These are phyloP conservation scores for Amphipoea lucens DNA, from an alignment of 2,888 invertebrate species.

Conservation along the genomic window DNA sequence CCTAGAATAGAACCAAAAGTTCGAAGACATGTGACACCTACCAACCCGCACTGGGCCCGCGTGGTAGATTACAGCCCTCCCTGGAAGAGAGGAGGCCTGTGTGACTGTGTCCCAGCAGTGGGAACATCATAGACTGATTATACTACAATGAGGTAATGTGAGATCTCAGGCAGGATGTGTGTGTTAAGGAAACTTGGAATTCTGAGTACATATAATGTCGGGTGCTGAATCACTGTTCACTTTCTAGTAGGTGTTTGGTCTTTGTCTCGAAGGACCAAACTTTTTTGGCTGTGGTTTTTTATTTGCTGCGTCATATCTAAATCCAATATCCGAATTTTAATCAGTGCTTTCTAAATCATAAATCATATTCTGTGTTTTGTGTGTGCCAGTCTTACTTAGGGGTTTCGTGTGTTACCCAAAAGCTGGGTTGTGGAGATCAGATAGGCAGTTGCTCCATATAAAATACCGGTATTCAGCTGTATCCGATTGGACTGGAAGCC, in stretches of 20 bases:
- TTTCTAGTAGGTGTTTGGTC: neutral
- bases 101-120: neutral
- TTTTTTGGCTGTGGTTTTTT: neutral
- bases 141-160: neutral
- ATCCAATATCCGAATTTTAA: neutral
- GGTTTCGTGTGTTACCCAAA: neutral
- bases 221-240: neutral
- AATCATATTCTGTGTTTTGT: no score
- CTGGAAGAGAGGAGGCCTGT: neutral
- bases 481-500: neutral
- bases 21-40: no score
- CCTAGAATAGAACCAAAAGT: no score
- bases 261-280: conserved; percentile 5
- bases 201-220: neutral
- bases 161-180: conserved; percentile 7
- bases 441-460: neutral
- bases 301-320: neutral
- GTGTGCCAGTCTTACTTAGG: neutral
- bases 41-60: no score
- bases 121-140: no score
- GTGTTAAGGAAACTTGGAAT: neutral
- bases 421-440: neutral
- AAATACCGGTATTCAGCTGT: neutral
- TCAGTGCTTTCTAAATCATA: neutral
- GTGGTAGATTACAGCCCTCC: neutral